Evolutionary conservation across 2,888 invertebrate genomes (phyloP), one percentile per base, ranked within the genome.

Genomic region (Pterostichus niger): DNA sequence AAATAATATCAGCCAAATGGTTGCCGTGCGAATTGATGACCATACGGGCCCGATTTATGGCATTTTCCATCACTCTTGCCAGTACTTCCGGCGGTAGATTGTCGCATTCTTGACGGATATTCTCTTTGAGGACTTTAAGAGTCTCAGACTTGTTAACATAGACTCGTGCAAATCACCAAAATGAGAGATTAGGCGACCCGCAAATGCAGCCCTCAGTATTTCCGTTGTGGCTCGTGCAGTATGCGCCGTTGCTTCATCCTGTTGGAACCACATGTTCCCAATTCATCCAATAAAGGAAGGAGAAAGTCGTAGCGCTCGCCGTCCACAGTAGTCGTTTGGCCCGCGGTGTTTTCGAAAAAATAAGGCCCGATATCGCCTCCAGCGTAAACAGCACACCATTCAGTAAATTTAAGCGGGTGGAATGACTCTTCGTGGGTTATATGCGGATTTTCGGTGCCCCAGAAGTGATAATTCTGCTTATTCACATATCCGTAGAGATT

Each of bases 371-470:
- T 88, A 80, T 89, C 86, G 84, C 87, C 88, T 82, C 86, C 87
- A 85, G 86, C 85, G 86, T 86, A 88, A 84, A 89, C 88, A 84
- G 87, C 88, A 82, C 88, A 89, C 87, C 89, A 89, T 87, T 88
- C 88, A 85, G 88, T 88, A 44, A 86, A 84, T 86, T 85, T 86
- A 86, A 86, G 84, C 84, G 88, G 87, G 86, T 88, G 86, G 85
- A 88, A 85, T 84, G 85, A 86, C 84, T 84, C 85, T 82, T 88
- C 86, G 46, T 85, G 61, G 85, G 86, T 85, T 79, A 77, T 84
- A 83, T 82, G 85, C 80, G 87, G 87, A 83, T 88, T 86, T 82
- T 87, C 85, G 33, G 77, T 44, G 77, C 85, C 85, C 87, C 86
- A 86, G 85, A 87, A 86, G 35, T 86, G 86, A 82, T 86, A 87